Base-by-base conservation (phyloP, 2,888 invertebrate species). In the Scaptomyza tumidula region DNA sequence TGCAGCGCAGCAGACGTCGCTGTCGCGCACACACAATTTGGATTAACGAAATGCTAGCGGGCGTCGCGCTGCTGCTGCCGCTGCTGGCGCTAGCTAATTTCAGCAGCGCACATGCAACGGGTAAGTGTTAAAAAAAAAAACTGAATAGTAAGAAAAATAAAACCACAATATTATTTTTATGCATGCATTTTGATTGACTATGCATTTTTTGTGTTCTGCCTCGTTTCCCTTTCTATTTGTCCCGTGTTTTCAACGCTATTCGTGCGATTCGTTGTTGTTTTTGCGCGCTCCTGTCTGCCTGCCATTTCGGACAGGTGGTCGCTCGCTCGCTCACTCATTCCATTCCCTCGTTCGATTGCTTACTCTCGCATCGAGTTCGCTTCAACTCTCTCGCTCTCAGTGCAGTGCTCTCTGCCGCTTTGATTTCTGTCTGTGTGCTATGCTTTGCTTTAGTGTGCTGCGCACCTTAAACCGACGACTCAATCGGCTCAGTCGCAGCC, bases 1-100 rank as follows among this genome's bases (percentile, higher is more conserved):
- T 74, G 84, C 86, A 80, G 86, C 86, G 86, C 81, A 81, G 86
- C 81, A 83, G 80, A 86, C 80, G 80, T 77, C 86, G 86, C 86
- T 80, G 86, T 83, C 86, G 86, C 86, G 86, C 86, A 80, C 67
- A 70, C 73, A 79, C 70, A 57, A 74, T 65, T 80, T 82, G 82
- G 86, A 85, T 87, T 84, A 82, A 72, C 79, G 73, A 85, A 81
- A 83, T 83, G 88, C 56, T 87, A 65, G 80, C 80, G 73, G 73
- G 59, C 66, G 80, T 71, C 85, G 71, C 80, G 71, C 78, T 76
- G 75, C 70, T 81, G 58, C 68, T 83, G 73, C 77, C 85, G 56
- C 79, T 85, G 75, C 73, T 88, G 75, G 76, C 82, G 82, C 79
- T 86, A 58, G 81, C 73, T 66, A 68, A 69, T 68, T 71, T 86